Base-by-base conservation (phyloP, 2,888 invertebrate species). In the Dastarcus helophoroides region DNA sequence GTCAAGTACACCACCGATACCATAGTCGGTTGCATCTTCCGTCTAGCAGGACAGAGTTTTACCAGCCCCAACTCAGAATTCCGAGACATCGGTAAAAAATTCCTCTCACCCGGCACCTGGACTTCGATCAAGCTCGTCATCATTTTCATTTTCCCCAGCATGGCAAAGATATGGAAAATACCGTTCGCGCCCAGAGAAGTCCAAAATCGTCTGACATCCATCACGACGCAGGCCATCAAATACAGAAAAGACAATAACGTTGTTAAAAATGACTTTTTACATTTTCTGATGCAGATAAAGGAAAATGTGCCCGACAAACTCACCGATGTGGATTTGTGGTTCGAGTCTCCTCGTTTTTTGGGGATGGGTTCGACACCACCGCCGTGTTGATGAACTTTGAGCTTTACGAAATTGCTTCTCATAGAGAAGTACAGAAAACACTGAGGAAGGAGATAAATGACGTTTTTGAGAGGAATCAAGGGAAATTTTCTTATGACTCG, bases 201-300 rank as follows among this genome's bases (percentile, higher is more conserved):
- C 6, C 6, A 6, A n/a, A n/a, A 17, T 7, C 6, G 19, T 7
- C 6, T n/a, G n/a, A 6, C 6, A 7, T 6, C 6, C n/a, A 7
- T 17, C 6, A 17, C n/a, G 19, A 17, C 19, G 19, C 6, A n/a
- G n/a, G n/a, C 19, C 6, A 6, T 17, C 6, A 17, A 17, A 17
- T 17, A 17, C 19, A 17, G 19, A 17, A 17, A 17, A n/a, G 19
- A 17, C 19, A 17, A 17, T n/a, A 7, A 6, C n/a, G n/a, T 17
- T 7, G 19, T 17, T 17, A 6, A n/a, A 17, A 17, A 17, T 7
- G 19, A 17, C n/a, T 17, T 17, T n/a, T 17, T 17, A n/a, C 19
- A 17, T 7, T 7, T 17, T n/a, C n/a, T 17, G n/a, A 7, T 6
- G 6, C 6, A 17, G 19, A 7, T 17, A n/a, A 17, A 17, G n/a